Percentiles rank a stretch among this genome's conserved stretches.
Conservation (phyloP, 2,888 invertebrate species). For the Meteorus cinctellus region DNA sequence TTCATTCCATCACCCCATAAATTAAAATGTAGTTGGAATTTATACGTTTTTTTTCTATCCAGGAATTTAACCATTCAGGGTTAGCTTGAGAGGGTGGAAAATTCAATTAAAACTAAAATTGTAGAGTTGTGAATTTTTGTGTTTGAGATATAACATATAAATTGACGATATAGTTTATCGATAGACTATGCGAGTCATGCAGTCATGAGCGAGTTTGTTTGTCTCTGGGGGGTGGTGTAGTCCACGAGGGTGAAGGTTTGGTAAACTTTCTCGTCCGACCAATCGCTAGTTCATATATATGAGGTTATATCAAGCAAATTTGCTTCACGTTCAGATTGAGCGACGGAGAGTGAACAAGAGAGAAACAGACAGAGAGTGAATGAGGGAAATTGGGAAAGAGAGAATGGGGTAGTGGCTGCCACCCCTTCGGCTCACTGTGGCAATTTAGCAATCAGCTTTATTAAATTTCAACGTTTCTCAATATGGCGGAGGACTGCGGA, state of each 20-base stretch:
- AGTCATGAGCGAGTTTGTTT: slow-evolving; percentile 9
- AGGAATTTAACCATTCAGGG: too few relatives aligned
- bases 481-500: slow-evolving; percentile 54
- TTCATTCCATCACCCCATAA: too few relatives aligned
- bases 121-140: too few relatives aligned
- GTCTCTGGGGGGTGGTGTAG: neutral
- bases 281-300: slow-evolving; percentile 12
- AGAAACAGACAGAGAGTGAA: too few relatives aligned
- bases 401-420: slow-evolving; percentile 3
- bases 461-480: slow-evolving; percentile 56
- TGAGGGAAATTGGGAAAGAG: neutral
- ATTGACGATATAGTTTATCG: neutral
- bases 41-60: too few relatives aligned
- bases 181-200: neutral
- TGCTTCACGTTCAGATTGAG: neutral
- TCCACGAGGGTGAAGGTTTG: neutral
- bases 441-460: slow-evolving; percentile 58
- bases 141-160: neutral
- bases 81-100: too few relatives aligned
- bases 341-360: neutral
- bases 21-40: too few relatives aligned
- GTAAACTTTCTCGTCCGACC: neutral
- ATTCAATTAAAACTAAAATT: too few relatives aligned
- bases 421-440: slow-evolving; percentile 48
- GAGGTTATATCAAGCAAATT: slow-evolving; percentile 3